Percentiles rank a stretch among this genome's conserved stretches.
These are phyloP conservation scores for Agonum fuliginosum DNA, from an alignment of 2,888 invertebrate species.

Conservation along the genomic window DNA sequence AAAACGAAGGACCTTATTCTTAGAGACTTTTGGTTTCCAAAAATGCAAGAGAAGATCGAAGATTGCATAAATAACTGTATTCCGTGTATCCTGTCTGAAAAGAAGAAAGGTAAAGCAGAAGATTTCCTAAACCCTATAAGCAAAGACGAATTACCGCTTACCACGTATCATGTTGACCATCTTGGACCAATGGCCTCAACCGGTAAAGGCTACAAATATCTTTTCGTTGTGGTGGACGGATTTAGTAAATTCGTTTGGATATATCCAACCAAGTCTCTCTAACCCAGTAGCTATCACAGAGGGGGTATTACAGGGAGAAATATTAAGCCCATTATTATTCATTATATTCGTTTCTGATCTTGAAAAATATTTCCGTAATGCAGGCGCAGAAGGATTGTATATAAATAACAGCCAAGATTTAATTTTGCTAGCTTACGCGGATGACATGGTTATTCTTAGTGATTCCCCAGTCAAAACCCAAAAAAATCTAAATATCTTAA, in stretches of 20 bases:
- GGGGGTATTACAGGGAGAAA: no score
- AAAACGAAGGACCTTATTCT: slow-evolving; percentile 62
- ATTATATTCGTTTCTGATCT: no score
- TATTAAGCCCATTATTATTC: no score
- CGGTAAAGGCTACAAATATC: slow-evolving; percentile 61
- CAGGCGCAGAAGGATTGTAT: no score
- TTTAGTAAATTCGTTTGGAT: slow-evolving; percentile 61
- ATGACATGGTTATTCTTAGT: no score
- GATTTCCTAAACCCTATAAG: slow-evolving; percentile 61
- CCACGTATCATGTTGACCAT: slow-evolving; percentile 64
- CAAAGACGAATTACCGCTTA: slow-evolving; percentile 63
- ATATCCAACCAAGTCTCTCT: no score
- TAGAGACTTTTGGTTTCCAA: slow-evolving; percentile 61
- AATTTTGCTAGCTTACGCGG: no score
- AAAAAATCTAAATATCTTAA: no score
- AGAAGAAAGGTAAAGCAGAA: slow-evolving; percentile 63
- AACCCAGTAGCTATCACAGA: no score
- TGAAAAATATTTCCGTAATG: no score
- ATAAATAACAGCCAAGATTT: no score
- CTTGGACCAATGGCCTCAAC: slow-evolving; percentile 63
- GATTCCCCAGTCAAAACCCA: no score
- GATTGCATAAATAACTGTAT: slow-evolving; percentile 60
- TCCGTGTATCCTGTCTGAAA: slow-evolving; percentile 62
- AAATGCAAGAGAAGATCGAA: slow-evolving; percentile 61
- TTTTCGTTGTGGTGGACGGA: slow-evolving; percentile 64